phyloP scores from a whole-genome alignment of 2,113 vertebrate species.

The Pholis gunnellus region DNA sequence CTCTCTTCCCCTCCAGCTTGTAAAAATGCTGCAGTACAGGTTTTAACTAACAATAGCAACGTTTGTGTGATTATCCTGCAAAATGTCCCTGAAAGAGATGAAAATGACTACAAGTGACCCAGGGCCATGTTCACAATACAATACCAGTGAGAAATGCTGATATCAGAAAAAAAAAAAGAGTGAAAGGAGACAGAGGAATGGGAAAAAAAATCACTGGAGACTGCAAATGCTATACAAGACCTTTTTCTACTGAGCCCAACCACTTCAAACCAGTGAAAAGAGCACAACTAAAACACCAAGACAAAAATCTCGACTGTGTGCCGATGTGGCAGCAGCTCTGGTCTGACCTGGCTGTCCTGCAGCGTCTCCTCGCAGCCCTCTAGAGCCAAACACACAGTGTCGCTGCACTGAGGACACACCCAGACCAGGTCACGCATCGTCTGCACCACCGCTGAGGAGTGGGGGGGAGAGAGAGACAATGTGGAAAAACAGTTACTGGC shows the following conservation, averaged over 20 bases:
- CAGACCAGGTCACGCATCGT: conserved; percentile 94
- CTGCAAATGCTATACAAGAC: neutral
- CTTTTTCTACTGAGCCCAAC: neutral
- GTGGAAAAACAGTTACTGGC: neutral
- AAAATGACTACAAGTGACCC: too few relatives aligned
- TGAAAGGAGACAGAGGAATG: too few relatives aligned
- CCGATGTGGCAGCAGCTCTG: neutral
- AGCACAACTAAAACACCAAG: neutral
- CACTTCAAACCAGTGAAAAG: neutral
- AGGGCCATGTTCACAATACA: too few relatives aligned
- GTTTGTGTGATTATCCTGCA: neutral
- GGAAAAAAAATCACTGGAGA: too few relatives aligned
- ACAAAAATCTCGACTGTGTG: too few relatives aligned
- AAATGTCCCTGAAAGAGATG: too few relatives aligned
- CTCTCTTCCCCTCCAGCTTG: neutral
- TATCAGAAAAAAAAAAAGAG: neutral
- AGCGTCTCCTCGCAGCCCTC: conserved; percentile 90
- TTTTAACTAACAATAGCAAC: neutral
- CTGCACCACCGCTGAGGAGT: conserved; percentile 89
- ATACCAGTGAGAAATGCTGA: neutral
- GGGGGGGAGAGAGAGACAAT: neutral
- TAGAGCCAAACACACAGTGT: conserved; percentile 88
- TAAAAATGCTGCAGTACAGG: too few relatives aligned
- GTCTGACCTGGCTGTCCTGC: conserved; percentile 91
- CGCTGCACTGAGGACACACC: conserved; percentile 92